phyloP scores from a whole-genome alignment of 2,888 invertebrate genomes.

The Mallateleia sp. region DNA sequence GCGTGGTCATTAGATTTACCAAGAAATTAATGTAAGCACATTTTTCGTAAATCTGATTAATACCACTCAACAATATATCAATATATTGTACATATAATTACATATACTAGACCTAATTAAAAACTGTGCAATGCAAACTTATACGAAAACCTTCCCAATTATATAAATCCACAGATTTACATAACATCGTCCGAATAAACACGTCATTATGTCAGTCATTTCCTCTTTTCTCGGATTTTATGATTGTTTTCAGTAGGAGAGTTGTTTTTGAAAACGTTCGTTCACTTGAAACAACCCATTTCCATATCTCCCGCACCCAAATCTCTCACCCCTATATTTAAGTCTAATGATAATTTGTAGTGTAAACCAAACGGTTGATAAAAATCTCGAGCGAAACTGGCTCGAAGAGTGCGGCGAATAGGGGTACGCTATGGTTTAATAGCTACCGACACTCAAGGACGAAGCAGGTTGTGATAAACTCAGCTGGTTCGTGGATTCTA shows the following conservation, averaged over 20 bases:
- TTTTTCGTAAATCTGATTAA: too few species aligned
- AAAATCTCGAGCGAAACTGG: conserved; percentile 61
- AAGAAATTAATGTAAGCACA: too few species aligned
- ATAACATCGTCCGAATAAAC: conserved; percentile 49
- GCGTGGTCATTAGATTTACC: too few species aligned
- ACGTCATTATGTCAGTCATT: conserved; percentile 31
- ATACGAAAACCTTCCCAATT: too few species aligned
- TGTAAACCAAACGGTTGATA: conserved; percentile 65
- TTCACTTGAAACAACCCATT: conserved; percentile 58
- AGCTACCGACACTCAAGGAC: conserved; percentile 70
- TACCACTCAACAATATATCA: too few species aligned
- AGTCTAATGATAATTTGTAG: conserved; percentile 71
- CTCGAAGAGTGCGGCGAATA: neutral
- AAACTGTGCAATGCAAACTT: too few species aligned
- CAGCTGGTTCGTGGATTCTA: conserved; percentile 71
- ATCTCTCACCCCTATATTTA: conserved; percentile 62
- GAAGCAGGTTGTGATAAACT: conserved; percentile 72
- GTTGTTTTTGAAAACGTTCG: conserved; percentile 60
- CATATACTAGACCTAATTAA: too few species aligned
- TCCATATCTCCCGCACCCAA: conserved; percentile 46
- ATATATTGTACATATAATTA: too few species aligned
- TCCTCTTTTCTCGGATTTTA: conserved; percentile 48
- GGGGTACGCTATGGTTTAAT: conserved; percentile 71
- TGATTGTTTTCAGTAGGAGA: conserved; percentile 39
- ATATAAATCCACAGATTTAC: too few species aligned